Conservation (phyloP, 2,797 vertebrate species). For the Pangasius larnaudii region DNA sequence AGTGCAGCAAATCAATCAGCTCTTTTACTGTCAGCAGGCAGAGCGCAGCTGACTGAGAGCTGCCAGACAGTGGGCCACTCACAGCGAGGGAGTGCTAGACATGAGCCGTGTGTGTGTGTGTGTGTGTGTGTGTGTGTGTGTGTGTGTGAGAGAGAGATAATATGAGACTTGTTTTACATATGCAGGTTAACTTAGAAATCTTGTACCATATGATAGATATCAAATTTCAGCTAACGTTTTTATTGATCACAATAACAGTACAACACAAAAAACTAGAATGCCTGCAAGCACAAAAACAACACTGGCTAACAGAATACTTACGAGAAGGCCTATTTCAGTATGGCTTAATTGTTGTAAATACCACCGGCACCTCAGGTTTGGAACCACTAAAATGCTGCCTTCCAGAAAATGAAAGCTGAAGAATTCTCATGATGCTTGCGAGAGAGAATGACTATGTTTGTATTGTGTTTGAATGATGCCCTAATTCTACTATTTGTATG, state of each 20-base stretch:
- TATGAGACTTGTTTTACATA: conserved; percentile 38
- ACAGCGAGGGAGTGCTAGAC: conserved; percentile 52
- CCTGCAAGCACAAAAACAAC: not conserved
- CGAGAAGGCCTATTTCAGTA: not conserved
- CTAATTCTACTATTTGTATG: conserved; percentile 13
- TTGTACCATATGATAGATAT: not conserved
- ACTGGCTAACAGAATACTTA: not conserved
- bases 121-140: not conserved
- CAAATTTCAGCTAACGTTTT: conserved; percentile 5
- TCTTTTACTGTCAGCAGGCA: conserved; percentile 59
- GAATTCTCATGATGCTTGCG: not conserved
- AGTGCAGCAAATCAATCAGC: conserved; percentile 55
- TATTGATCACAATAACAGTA: not conserved
- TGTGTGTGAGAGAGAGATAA: not conserved
- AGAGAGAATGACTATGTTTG: not conserved
- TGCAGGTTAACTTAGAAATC: conserved; percentile 33
- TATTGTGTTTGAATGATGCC: conserved; percentile 7
- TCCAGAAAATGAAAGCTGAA: conserved; percentile 5
- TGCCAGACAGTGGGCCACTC: conserved; percentile 45
- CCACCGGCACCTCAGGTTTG: not conserved
- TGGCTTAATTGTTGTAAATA: not conserved
- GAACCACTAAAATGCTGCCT: not conserved
- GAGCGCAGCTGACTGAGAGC: conserved; percentile 50
- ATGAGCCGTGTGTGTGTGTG: conserved; percentile 38
- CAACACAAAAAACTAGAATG: too few relatives aligned